These are phyloP conservation scores for Malacoraja senta DNA, from an alignment of 2,797 vertebrate species.

Conservation along the genomic window DNA sequence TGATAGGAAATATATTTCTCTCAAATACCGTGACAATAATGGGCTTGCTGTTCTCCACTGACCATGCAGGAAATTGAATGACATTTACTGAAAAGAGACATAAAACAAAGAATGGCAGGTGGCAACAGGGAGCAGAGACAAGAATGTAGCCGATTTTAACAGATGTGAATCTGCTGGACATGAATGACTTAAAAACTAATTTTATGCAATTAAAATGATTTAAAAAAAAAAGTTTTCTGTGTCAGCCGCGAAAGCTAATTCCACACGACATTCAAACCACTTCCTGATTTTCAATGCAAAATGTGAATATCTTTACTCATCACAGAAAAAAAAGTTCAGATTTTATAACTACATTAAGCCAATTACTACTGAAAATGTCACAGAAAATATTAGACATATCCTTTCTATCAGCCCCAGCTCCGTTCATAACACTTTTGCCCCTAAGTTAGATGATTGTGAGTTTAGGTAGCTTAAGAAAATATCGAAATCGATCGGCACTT, in stretches of 20 bases:
- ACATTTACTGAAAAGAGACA: conserved; percentile 18
- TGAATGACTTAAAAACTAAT: neutral
- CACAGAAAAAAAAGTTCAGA: neutral
- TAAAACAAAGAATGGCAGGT: conserved; percentile 35
- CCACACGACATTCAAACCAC: neutral
- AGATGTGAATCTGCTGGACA: neutral
- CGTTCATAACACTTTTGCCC: too few species aligned
- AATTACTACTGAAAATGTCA: neutral
- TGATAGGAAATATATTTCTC: neutral
- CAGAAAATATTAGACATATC: neutral
- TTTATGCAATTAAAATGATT: conserved; percentile 3
- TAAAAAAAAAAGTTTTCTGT: neutral
- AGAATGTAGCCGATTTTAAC: neutral
- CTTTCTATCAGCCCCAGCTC: too few species aligned
- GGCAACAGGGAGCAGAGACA: neutral
- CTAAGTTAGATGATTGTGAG: too few species aligned
- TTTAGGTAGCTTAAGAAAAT: too few species aligned
- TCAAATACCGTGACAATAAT: conserved; percentile 7
- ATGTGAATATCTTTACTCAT: neutral
- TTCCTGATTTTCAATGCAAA: neutral
- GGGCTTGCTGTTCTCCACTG: conserved; percentile 25
- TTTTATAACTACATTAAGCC: neutral
- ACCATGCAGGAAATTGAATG: conserved; percentile 34
- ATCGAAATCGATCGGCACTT: too few species aligned
- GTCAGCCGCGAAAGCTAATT: neutral